Conservation (phyloP, 2,797 vertebrate species). For the Graptemys geographica region DNA sequence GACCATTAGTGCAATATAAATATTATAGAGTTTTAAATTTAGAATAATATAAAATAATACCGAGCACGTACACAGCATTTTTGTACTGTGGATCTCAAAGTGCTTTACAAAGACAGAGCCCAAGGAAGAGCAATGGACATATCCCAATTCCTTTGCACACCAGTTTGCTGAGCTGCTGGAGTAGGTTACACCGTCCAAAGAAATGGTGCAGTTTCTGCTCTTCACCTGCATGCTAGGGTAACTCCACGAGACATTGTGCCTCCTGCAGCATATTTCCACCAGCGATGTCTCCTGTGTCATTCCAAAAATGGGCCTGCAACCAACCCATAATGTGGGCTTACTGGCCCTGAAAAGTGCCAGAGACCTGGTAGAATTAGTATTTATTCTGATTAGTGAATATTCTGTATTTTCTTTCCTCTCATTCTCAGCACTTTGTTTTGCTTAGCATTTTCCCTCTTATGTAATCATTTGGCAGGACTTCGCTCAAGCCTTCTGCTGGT, state of each 20-base stretch:
- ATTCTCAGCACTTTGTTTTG: neutral
- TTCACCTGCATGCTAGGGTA: neutral
- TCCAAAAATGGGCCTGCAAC: neutral
- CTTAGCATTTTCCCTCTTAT: slow-evolving; percentile 16
- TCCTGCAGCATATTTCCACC: neutral
- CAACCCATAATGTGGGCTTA: neutral
- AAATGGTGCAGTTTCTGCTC: neutral
- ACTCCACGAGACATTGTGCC: neutral
- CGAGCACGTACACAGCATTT: neutral
- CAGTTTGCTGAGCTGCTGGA: neutral
- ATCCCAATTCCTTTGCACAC: neutral
- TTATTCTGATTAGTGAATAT: fast-evolving
- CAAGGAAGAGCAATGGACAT: fast-evolving
- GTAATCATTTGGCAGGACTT: neutral
- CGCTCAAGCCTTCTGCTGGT: neutral
- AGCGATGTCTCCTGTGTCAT: neutral
- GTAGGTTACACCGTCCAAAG: neutral
- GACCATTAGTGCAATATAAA: neutral
- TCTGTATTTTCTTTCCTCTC: neutral
- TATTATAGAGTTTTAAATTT: neutral
- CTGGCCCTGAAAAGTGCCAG: neutral
- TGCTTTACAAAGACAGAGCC: neutral
- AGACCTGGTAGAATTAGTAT: neutral
- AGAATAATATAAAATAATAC: fast-evolving
- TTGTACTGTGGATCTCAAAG: fast-evolving